Evolutionary conservation across 2,797 vertebrate species (phyloP).

Genomic region (Danio choprae): DNA sequence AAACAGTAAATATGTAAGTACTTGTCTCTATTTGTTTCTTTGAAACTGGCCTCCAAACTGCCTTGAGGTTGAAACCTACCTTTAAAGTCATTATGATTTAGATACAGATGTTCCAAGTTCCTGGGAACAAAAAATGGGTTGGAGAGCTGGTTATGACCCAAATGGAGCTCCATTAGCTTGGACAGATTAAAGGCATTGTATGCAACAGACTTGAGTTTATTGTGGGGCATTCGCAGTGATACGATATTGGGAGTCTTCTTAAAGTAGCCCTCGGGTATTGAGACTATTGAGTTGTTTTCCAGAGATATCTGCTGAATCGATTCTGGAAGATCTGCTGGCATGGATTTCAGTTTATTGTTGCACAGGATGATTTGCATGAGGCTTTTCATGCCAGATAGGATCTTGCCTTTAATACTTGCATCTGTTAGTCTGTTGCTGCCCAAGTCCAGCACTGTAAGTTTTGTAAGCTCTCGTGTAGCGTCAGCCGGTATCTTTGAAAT

Average conservation of each 20-base stretch:
- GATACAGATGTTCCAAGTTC: constrained; percentile 80
- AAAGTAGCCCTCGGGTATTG: constrained; percentile 82
- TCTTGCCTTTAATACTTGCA: constrained; percentile 69
- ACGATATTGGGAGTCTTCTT: constrained; percentile 75
- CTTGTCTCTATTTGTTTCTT: too few relatives aligned
- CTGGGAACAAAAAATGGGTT: constrained; percentile 80
- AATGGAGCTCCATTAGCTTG: constrained; percentile 79
- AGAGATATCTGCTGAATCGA: constrained; percentile 85
- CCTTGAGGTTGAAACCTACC: constrained; percentile 68
- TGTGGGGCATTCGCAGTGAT: constrained; percentile 73
- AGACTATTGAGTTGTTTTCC: constrained; percentile 83
- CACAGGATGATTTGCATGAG: constrained; percentile 82
- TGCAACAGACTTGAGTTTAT: constrained; percentile 76
- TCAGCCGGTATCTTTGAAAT: constrained; percentile 74
- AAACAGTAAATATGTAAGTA: too few relatives aligned
- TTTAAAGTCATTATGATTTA: constrained; percentile 82
- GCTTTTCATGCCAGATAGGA: constrained; percentile 76
- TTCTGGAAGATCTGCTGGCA: constrained; percentile 76
- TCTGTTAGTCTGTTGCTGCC: constrained; percentile 78
- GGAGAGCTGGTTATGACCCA: constrained; percentile 82
- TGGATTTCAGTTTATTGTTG: constrained; percentile 77
- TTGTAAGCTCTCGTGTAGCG: constrained; percentile 71
- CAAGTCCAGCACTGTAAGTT: constrained; percentile 79
- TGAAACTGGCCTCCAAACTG: too few relatives aligned
- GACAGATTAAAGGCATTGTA: constrained; percentile 78